phyloP scores from a whole-genome alignment of 2,888 invertebrate genomes.

The Cybosia mesomella region DNA sequence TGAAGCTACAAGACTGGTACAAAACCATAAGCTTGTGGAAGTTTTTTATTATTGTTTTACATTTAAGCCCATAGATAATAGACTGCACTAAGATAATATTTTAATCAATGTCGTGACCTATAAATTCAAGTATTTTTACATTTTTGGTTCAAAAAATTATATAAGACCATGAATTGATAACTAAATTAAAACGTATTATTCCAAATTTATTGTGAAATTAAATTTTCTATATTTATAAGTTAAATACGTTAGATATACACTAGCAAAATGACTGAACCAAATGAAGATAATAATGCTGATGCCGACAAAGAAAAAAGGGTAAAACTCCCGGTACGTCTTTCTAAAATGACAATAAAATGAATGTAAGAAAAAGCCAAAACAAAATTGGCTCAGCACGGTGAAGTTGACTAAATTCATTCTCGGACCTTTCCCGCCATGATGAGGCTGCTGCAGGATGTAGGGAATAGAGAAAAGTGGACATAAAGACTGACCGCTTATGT shows the following conservation, averaged over 20 bases:
- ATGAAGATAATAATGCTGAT: slow-evolving; percentile 34
- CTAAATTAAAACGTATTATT: slow-evolving; percentile 10
- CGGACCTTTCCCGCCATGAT: neutral
- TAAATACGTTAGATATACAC: slow-evolving; percentile 31
- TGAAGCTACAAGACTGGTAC: neutral
- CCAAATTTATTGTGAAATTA: slow-evolving; percentile 26
- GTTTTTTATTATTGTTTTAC: neutral
- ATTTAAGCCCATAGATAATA: neutral
- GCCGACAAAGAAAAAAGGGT: slow-evolving; percentile 76
- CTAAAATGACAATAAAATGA: too few species aligned
- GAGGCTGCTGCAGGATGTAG: too few species aligned
- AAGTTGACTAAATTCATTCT: neutral
- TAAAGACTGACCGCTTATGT: too few species aligned
- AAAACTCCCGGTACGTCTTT: slow-evolving; percentile 69
- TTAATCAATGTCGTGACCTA: slow-evolving; percentile 12
- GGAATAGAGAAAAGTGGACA: too few species aligned
- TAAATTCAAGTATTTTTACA: slow-evolving; percentile 4
- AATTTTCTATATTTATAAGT: slow-evolving; percentile 41
- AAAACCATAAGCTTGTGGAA: neutral
- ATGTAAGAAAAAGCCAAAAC: neutral
- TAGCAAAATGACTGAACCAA: slow-evolving; percentile 59
- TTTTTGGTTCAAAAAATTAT: slow-evolving; percentile 9
- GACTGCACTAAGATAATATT: neutral
- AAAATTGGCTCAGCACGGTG: neutral
- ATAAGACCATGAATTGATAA: slow-evolving; percentile 15